Conservation (phyloP, 1,140 invertebrate species). For the Pantala flavescens region DNA sequence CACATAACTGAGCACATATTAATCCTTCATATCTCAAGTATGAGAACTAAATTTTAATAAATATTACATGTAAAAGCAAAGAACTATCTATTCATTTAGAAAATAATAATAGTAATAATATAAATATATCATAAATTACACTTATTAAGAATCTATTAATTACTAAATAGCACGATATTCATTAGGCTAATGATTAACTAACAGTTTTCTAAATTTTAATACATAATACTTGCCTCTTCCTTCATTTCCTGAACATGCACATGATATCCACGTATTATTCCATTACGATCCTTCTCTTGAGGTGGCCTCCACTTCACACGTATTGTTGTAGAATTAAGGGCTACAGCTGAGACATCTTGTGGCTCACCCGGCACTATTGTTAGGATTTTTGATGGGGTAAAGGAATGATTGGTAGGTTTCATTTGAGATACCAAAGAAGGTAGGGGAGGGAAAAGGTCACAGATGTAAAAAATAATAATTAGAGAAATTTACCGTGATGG, state of each 20-base stretch:
- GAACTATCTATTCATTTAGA: too few species aligned
- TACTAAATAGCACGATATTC: too few species aligned
- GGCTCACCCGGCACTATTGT: constrained; percentile 88
- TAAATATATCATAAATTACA: too few species aligned
- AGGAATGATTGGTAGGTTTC: neutral
- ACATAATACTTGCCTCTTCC: constrained; percentile 52
- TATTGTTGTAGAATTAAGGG: constrained; percentile 87
- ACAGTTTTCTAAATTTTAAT: too few species aligned
- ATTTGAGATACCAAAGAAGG: neutral
- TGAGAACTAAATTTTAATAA: too few species aligned
- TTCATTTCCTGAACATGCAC: constrained; percentile 87
- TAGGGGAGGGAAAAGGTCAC: neutral
- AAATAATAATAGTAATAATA: too few species aligned
- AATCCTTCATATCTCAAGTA: too few species aligned
- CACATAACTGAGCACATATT: too few species aligned
- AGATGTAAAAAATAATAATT: neutral
- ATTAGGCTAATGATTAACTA: too few species aligned
- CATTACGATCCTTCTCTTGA: constrained; percentile 78
- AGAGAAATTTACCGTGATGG: neutral
- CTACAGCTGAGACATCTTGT: constrained; percentile 71
- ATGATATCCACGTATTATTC: constrained; percentile 93
- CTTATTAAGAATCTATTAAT: too few species aligned
- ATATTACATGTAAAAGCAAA: too few species aligned
- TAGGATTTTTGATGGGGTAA: neutral
- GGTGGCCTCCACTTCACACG: constrained; percentile 87